Percentiles rank a stretch among this genome's conserved stretches.
Evolutionary conservation across 2,113 vertebrate genomes (phyloP).

Genomic region (Lampris megalopsis): DNA sequence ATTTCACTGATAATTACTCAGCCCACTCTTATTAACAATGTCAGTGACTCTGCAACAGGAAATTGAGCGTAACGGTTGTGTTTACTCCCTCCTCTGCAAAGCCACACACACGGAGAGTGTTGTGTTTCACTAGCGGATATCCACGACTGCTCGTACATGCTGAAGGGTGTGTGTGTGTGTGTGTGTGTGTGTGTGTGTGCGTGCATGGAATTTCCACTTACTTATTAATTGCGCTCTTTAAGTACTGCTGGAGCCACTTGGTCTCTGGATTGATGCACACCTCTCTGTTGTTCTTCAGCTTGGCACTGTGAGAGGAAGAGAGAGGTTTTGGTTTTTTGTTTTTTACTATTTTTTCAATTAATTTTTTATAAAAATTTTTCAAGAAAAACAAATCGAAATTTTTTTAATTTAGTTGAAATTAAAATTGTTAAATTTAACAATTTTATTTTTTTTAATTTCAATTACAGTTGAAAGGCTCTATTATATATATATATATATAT

Average conservation of each 20-base stretch:
- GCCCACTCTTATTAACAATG: constrained; percentile 33
- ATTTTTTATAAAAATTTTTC: background rate
- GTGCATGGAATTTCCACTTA: constrained; percentile 81
- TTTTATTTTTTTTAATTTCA: too few species aligned
- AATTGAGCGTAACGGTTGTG: constrained; percentile 3
- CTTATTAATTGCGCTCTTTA: constrained; percentile 98
- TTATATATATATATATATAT: too few species aligned
- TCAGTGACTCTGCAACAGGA: constrained; percentile 41
- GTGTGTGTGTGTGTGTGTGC: constrained; percentile 12
- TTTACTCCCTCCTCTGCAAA: constrained; percentile 42
- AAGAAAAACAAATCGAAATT: too few species aligned
- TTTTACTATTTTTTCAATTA: background rate
- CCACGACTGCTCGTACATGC: constrained; percentile 15
- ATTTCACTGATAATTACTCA: constrained; percentile 68
- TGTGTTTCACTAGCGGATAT: constrained; percentile 35
- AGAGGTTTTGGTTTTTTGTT: background rate
- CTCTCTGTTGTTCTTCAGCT: constrained; percentile 95
- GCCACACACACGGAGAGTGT: constrained; percentile 17
- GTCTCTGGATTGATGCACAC: constrained; percentile 97
- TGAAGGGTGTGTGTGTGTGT: constrained; percentile 13
- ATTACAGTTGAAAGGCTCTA: too few species aligned
- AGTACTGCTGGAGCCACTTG: constrained; percentile 98
- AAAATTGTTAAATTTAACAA: too few species aligned
- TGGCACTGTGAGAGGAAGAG: constrained; percentile 83
- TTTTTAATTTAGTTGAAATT: too few species aligned